Percentiles rank a stretch among this genome's conserved stretches.
Conservation (phyloP, 2,113 vertebrate species). For the Halcyon senegalensis region DNA sequence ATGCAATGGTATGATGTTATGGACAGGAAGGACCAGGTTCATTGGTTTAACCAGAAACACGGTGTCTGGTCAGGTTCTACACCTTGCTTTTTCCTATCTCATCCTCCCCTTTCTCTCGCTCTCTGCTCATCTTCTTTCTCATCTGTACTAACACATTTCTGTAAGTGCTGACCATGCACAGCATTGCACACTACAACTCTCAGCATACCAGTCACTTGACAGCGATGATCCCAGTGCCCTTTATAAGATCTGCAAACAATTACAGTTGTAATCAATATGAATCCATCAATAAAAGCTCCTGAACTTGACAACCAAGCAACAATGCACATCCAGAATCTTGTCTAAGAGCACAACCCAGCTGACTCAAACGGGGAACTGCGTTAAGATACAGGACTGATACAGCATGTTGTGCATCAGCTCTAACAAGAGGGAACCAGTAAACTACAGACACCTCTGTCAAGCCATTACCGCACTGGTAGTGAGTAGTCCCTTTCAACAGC, state of each 20-base stretch:
- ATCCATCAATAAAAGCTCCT: neutral
- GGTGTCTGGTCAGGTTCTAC: rapidly evolving
- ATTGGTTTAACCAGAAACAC: neutral
- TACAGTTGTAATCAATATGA: neutral
- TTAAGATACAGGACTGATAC: neutral
- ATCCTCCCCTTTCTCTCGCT: neutral
- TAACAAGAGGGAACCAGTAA: neutral
- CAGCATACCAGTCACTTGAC: neutral
- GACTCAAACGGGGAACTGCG: neutral
- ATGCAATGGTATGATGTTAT: neutral
- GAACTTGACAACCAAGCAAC: neutral
- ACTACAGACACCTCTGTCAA: neutral
- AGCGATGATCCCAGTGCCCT: neutral
- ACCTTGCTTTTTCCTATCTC: neutral
- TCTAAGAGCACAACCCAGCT: neutral
- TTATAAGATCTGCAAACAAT: neutral
- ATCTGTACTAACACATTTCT: neutral
- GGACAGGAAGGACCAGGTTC: neutral
- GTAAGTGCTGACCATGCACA: neutral
- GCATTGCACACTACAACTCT: neutral
- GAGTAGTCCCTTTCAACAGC: neutral
- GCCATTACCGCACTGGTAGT: neutral
- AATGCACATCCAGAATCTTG: neutral
- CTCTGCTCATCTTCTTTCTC: neutral
- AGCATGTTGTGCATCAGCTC: neutral